These are phyloP conservation scores for Heliocidaris tuberculata DNA, from an alignment of 35 echinoderm and acorn worm genomes.

Conservation along the genomic window DNA sequence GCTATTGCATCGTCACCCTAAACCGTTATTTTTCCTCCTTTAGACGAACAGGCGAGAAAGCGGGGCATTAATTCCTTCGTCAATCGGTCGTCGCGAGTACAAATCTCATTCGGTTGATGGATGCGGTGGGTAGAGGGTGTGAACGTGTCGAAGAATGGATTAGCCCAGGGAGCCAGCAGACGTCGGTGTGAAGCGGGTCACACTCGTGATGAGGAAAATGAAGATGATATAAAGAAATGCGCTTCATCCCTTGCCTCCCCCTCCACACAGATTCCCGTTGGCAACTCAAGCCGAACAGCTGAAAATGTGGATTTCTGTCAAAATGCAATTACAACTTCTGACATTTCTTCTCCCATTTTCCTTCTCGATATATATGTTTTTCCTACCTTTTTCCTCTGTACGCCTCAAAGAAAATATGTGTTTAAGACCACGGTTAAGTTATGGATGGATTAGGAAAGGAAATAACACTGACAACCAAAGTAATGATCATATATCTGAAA, in stretches of 20 bases:
- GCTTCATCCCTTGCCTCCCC: background rate
- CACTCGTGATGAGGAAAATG: background rate
- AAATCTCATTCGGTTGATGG: constrained; percentile 10
- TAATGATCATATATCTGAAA: background rate
- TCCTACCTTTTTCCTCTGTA: background rate
- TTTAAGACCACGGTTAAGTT: background rate
- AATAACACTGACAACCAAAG: background rate
- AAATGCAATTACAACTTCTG: constrained; percentile 12
- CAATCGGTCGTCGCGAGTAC: background rate
- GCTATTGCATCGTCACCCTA: background rate
- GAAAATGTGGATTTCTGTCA: constrained; percentile 2
- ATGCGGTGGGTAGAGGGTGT: background rate
- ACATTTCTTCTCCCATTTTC: background rate
- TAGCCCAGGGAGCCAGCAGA: background rate
- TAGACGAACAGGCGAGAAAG: background rate
- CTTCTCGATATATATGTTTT: background rate
- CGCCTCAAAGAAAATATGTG: background rate
- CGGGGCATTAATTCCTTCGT: constrained; percentile 2
- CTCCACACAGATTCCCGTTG: background rate
- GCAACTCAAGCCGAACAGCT: background rate
- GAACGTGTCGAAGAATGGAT: constrained; percentile 9
- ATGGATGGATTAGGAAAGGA: background rate
- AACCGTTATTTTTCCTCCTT: background rate
- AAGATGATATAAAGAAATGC: background rate
- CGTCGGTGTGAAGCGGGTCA: background rate